Conservation (phyloP, 1,140 invertebrate genomes). For the Pogonomyrmex barbatus region DNA sequence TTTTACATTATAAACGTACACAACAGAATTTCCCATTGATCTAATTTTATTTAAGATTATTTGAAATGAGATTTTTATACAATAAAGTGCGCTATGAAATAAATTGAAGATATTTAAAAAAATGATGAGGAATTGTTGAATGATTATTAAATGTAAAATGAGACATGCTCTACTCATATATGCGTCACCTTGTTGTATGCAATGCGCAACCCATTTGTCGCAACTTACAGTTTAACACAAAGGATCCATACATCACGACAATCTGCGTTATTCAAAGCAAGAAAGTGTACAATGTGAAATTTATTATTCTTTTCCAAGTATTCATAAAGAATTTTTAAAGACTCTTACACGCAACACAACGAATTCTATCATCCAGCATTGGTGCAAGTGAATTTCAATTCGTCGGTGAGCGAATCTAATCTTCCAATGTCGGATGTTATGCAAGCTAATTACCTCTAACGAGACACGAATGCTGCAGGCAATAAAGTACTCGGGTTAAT, state of each 20-base stretch:
- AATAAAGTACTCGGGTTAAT: slow-evolving; percentile 54
- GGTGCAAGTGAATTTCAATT: slow-evolving; percentile 33
- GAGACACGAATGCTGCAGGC: slow-evolving; percentile 41
- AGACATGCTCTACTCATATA: background rate
- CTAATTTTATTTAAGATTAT: background rate
- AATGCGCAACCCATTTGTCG: slow-evolving; percentile 28
- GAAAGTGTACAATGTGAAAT: slow-evolving; percentile 10
- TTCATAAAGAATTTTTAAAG: slow-evolving; percentile 10
- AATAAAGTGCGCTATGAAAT: background rate
- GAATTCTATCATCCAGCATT: slow-evolving; percentile 30
- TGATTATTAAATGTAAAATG: background rate
- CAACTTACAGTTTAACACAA: slow-evolving; percentile 48
- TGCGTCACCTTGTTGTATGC: background rate
- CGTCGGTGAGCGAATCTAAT: slow-evolving; percentile 36
- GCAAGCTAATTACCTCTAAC: slow-evolving; percentile 56
- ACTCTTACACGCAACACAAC: background rate
- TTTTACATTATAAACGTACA: background rate
- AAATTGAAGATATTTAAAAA: background rate
- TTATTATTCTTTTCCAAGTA: slow-evolving; percentile 43
- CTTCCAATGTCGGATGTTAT: slow-evolving; percentile 32
- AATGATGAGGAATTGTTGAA: background rate
- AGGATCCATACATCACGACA: slow-evolving; percentile 42
- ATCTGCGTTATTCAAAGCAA: slow-evolving; percentile 11
- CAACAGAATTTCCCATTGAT: background rate
- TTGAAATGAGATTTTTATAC: background rate